These are phyloP conservation scores for Sphenodon punctatus DNA, from an alignment of 2,797 vertebrate species.

Conservation along the genomic window DNA sequence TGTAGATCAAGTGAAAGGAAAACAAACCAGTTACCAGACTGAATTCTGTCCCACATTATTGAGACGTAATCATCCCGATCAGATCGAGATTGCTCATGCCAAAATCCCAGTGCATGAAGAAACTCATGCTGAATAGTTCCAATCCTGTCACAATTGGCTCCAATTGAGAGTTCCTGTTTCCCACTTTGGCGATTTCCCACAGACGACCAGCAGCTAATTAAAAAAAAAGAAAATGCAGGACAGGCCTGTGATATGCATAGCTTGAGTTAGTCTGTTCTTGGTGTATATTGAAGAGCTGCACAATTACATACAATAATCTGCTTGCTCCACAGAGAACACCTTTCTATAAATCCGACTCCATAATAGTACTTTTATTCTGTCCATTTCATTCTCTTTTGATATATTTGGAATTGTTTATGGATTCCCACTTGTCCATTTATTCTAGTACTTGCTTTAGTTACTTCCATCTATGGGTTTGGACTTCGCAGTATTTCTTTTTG, in stretches of 20 bases:
- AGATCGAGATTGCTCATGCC: slow-evolving; percentile 91
- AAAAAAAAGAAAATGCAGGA: neutral
- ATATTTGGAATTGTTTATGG: neutral
- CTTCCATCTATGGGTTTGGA: neutral
- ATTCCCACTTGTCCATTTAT: neutral
- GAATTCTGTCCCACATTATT: slow-evolving; percentile 87
- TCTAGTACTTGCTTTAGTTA: neutral
- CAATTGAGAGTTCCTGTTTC: slow-evolving; percentile 86
- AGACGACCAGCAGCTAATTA: slow-evolving; percentile 89
- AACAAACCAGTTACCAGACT: slow-evolving; percentile 71
- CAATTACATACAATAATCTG: neutral
- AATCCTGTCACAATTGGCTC: slow-evolving; percentile 84
- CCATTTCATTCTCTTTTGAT: neutral
- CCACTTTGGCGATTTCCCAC: slow-evolving; percentile 84
- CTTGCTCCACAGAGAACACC: neutral
- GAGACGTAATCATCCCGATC: slow-evolving; percentile 89
- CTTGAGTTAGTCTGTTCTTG: neutral
- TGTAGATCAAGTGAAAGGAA: neutral
- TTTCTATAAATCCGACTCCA: no score
- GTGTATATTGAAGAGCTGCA: neutral
- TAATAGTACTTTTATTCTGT: neutral
- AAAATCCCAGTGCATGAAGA: slow-evolving; percentile 91
- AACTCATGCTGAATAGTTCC: slow-evolving; percentile 90
- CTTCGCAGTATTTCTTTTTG: neutral
- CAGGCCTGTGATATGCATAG: neutral